Conservation (phyloP, 2,888 invertebrate species). For the Caenorhabditis doughertyi region DNA sequence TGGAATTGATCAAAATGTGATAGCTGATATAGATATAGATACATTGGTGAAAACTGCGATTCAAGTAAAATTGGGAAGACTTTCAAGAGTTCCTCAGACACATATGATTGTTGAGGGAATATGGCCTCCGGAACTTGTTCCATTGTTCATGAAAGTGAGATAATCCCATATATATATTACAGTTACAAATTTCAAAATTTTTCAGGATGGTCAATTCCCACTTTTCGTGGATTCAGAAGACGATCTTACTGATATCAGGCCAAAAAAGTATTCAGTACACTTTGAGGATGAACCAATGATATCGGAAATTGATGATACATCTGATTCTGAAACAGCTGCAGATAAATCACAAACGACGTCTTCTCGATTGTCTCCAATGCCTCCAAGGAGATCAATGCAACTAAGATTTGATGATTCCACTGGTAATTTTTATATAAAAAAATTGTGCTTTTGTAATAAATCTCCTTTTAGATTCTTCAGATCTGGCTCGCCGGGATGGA, state of each 20-base stretch:
- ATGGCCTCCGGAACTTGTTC: conserved; percentile 80
- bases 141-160: conserved; percentile 79
- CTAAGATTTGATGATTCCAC: conserved; percentile 18
- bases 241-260: conserved; percentile 60
- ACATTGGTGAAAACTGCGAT: conserved; percentile 80
- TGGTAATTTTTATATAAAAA: too few species aligned
- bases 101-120: conserved; percentile 80
- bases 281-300: conserved; percentile 65
- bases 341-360: conserved; percentile 47
- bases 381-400: conserved; percentile 30
- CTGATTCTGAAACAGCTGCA: conserved; percentile 28
- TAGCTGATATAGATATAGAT: conserved; percentile 79
- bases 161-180: too few species aligned
- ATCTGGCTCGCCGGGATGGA: conserved; percentile 27
- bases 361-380: conserved; percentile 52
- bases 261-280: conserved; percentile 59
- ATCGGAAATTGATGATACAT: conserved; percentile 60
- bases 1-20: conserved; percentile 77
- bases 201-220: conserved; percentile 78
- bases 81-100: conserved; percentile 78
- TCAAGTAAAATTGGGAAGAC: conserved; percentile 80
- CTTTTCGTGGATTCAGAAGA: conserved; percentile 79
- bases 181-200: not conserved
- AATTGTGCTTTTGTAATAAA: too few species aligned
- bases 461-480: conserved; percentile 45